Evolutionary conservation across 2,113 vertebrate genomes (phyloP), one percentile per base, ranked within the genome.

Genomic region (Furnarius figulus): DNA sequence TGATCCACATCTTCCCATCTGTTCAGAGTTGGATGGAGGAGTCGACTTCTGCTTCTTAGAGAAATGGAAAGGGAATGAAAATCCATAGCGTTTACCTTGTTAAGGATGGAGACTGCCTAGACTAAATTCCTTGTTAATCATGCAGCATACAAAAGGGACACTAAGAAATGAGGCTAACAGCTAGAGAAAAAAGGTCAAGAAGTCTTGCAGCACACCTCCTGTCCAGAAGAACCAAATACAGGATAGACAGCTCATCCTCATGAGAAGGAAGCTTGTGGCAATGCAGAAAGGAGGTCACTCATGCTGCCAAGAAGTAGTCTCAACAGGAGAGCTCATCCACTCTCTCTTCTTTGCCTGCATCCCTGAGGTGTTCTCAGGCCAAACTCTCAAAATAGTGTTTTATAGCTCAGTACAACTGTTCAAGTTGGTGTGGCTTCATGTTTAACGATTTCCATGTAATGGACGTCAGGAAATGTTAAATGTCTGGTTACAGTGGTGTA

Each of bases 361-460:
- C 61, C 28, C 85, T 71, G 27, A 86, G 56, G 68, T 63, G 17
- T 61, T 84, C 76, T 89, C 61, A 81, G 68, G 22, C 55, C 37
- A 84, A 58, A 81, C 31, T 63, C 50, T 90, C 49, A 8, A 90
- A 84, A 61, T 56, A 12, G 0, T 42, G n/a, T 78, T 95, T 90
- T 85, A 66, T 71, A 89, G 40, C 49, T 93, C 28, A 49, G 56
- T 71, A 89, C 50, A 84, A 46, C 24, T 61, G 47, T 86, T 81
- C 13, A 27, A n/a, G 24, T 6, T 75, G 73, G 28, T 93, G 75
- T 0, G 1, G n/a, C 40, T 88, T 95, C 70, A 49, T 65, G 68
- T 88, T 88, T 84, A 73, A 94, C 4, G 4, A 56, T 94, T 90
- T 95, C 63, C 24, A 66, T 90, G 86, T 80, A 81, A n/a, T 15